Conservation (phyloP, 2,888 invertebrate genomes). For the Nudaria mundana region DNA sequence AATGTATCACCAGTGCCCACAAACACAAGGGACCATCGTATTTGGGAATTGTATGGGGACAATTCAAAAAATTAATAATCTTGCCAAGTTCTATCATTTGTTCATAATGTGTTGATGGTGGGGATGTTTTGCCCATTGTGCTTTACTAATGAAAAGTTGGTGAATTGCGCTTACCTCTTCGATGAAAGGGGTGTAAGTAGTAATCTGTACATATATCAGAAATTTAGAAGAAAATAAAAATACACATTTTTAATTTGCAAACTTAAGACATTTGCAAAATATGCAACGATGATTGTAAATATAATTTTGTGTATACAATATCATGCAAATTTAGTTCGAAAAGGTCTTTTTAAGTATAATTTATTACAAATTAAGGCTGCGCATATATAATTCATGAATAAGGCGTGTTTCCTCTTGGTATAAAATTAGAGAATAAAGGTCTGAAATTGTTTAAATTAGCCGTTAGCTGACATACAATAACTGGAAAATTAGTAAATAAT, state of each 20-base stretch:
- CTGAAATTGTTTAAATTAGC: conserved; percentile 16
- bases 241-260: conserved; percentile 10
- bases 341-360: conserved; percentile 59
- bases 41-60: no score
- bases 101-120: no score
- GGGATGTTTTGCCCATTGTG: no score
- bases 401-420: conserved; percentile 39
- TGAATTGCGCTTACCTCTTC: no score
- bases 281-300: conserved; percentile 35
- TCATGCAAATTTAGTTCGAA: conserved; percentile 50
- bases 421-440: conserved; percentile 26
- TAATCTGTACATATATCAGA: conserved; percentile 24
- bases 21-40: no score
- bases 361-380: conserved; percentile 61
- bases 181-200: no score
- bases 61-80: no score
- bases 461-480: no score
- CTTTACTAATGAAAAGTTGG: no score
- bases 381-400: conserved; percentile 58
- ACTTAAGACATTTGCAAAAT: conserved; percentile 6
- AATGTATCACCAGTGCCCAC: no score
- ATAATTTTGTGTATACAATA: conserved; percentile 45
- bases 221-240: conserved; percentile 29
- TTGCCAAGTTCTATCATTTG: no score
- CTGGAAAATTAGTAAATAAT: no score